A percentile compares a stretch with the other conserved stretches of the same genome.
phyloP scores from a whole-genome alignment of 2,113 vertebrate genomes.

The Cinclus mexicanus region DNA sequence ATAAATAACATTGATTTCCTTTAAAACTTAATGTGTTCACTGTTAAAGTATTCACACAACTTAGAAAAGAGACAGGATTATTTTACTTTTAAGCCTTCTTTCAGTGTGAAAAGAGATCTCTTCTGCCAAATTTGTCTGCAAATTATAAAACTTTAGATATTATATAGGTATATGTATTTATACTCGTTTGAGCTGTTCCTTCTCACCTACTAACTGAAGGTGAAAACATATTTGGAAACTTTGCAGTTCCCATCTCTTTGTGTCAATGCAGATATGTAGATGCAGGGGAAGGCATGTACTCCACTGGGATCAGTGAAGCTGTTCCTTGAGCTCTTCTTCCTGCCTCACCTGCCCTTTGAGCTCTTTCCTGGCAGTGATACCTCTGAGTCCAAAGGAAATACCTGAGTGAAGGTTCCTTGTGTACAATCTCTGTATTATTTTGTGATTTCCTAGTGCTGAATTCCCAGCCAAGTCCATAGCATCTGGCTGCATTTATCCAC shows the following conservation, averaged over 20 bases:
- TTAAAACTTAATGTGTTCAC: conserved; percentile 23
- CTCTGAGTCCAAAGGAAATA: not conserved
- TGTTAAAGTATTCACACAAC: not conserved
- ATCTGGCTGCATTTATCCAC: not conserved
- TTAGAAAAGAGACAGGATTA: not conserved
- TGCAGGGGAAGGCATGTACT: not conserved
- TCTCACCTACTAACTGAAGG: not conserved
- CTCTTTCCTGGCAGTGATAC: not conserved
- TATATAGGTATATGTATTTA: not conserved
- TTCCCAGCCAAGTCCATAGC: not conserved
- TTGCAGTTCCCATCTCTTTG: not conserved
- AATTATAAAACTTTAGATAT: not conserved
- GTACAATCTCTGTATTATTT: not conserved
- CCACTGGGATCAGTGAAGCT: not conserved
- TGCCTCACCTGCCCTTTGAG: not conserved
- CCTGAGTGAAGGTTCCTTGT: not conserved
- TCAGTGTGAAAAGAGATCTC: not conserved
- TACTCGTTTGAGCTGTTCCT: not conserved
- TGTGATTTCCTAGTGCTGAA: not conserved
- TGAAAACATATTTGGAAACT: not conserved
- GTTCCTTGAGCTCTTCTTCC: not conserved
- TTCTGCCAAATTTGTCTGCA: not conserved
- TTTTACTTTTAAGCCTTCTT: not conserved
- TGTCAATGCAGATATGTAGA: not conserved
- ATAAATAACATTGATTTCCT: conserved; percentile 54